Base-by-base conservation (phyloP, 2,113 vertebrate genomes). In the Phyllostomus discolor region DNA sequence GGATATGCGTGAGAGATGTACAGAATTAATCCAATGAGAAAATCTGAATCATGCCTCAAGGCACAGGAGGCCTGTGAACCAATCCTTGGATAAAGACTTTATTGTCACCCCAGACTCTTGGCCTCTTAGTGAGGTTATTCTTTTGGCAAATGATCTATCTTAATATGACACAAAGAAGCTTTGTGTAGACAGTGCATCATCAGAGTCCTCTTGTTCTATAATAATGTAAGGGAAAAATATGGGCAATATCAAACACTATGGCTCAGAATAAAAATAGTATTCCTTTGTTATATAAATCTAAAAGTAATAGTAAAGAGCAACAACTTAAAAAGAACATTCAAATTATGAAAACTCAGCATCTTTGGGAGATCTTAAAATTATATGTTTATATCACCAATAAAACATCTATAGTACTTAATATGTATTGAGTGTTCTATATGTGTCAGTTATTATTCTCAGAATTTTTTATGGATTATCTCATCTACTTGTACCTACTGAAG, bases 111-210 rank as follows among this genome's bases (percentile, higher is more conserved):
- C 76, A 62, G 92, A 92, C 75, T 83, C 95, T 91, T 96, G 94
- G 95, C 91, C 43, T 96, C 76, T 94, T 85, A 88, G 83, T 91
- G 96, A 95, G 96, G 87, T 97, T 98, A 94, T 95, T 96, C 86
- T 97, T 97, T 96, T 98, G 97, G 97, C 97, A 97, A 96, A 93
- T 90, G 97, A 97, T 98, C 97, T 96, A 90, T 97, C 95, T 96
- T 96, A 97, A 96, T 96, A 93, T 90, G 24, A 84, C 66, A 97
- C 97, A 98, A 97, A 80, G 95, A 91, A 96, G 83, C 95, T 97
- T 98, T 98, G 95, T 98, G 70, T 75, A 62, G 7, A 66, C 35
- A 96, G 79, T 78, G 43, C 66, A 96, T 95, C 94, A 95, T 96
- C 93, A 97, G 75, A 94, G 59, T 94, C 90, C 75, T 93, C 59